Evolutionary conservation across 2,888 invertebrate genomes (phyloP), one percentile per base, ranked within the genome.

Genomic region (Andrena hattorfiana): DNA sequence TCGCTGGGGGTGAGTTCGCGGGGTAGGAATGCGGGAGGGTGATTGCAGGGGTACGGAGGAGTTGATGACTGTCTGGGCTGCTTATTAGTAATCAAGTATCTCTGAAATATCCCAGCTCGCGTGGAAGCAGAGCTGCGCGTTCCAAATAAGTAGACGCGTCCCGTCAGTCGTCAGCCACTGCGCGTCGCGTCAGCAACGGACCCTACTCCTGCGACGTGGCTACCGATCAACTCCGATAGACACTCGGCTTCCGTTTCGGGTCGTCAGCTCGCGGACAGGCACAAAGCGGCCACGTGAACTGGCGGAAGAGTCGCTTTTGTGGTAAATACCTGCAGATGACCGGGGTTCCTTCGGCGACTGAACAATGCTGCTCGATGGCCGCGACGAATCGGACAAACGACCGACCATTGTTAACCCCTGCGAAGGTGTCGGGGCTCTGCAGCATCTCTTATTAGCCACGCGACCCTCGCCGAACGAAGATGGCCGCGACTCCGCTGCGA

Each of bases 371-470:
- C 77, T 74, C 90, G 90, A 93, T 93, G 89, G 89, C 89, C 92
- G 92, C 77, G 89, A 90, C 93, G 85, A 92, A 93, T 93, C 88
- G 90, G 85, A 91, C 92, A 91, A 93, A 92, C 91, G 92, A 92
- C 89, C 83, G 67, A 83, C 78, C 88, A 84, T 91, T 89, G 91
- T 90, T 85, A 84, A 86, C 80, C 84, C 73, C 69, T 83, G 84
- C 73, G 69, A 81, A 85, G 80, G 87, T 87, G 88, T 85, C 74
- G 74, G 76, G 42, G 51, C 67, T 76, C 51, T 42, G 48, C 54
- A 75, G 73, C 54, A 64, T 81, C 84, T 83, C 87, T 83, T 86
- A 87, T 89, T 90, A 90, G 90, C 81, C 89, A 89, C 90, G 89
- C 90, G 89, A 89, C 87, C 79, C 85, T 83, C 66, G 54, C 51